These are phyloP conservation scores for Malacoctenus gilli DNA, from an alignment of 2,797 vertebrate genomes.

Conservation along the genomic window DNA sequence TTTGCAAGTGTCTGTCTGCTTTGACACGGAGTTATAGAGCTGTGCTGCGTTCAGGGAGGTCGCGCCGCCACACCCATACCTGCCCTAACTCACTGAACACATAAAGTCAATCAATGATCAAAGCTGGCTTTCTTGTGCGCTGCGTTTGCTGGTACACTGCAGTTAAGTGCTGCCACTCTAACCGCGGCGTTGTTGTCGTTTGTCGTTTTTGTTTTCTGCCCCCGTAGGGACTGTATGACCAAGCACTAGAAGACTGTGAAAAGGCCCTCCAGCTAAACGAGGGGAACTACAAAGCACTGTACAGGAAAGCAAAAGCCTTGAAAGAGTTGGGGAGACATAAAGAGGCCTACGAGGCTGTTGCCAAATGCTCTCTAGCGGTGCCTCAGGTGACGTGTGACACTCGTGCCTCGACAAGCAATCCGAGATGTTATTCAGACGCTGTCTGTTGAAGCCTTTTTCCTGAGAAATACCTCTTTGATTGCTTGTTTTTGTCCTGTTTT, in stretches of 20 bases:
- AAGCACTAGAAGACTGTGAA: slow-evolving; percentile 92
- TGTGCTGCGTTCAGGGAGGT: slow-evolving; percentile 1
- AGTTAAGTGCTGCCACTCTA: not conserved
- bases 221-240: slow-evolving; percentile 88
- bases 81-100: slow-evolving; percentile 11
- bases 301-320: slow-evolving; percentile 91
- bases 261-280: slow-evolving; percentile 88
- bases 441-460: too few species aligned
- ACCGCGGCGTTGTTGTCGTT: not conserved
- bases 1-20: too few species aligned
- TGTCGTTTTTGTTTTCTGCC: not conserved
- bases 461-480: too few species aligned
- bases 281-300: slow-evolving; percentile 91
- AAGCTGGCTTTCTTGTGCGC: slow-evolving; percentile 1
- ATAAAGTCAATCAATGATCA: slow-evolving; percentile 16
- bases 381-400: slow-evolving; percentile 92
- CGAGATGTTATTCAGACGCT: too few species aligned
- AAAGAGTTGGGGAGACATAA: slow-evolving; percentile 88
- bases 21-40: slow-evolving; percentile 10
- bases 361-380: slow-evolving; percentile 93
- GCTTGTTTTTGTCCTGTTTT: too few species aligned
- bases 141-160: not conserved
- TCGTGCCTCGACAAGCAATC: too few species aligned
- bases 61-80: slow-evolving; percentile 8
- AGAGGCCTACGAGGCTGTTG: slow-evolving; percentile 93